Evolutionary conservation across 2,888 invertebrate species (phyloP).

Genomic region (Erebia epiphron): DNA sequence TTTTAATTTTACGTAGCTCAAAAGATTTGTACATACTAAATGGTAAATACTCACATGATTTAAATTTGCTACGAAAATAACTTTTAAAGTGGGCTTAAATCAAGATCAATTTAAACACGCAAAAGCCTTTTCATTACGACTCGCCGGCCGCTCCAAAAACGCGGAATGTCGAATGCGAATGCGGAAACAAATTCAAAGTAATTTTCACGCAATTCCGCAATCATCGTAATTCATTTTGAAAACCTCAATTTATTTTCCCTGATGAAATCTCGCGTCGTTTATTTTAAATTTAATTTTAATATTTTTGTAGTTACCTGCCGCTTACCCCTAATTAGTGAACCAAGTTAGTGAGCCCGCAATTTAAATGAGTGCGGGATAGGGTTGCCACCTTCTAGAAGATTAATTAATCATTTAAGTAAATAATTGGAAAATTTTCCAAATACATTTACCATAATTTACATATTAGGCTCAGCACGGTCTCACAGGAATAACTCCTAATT

Average conservation of each 20-base stretch:
- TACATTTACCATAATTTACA: no score
- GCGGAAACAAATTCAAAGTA: conserved; percentile 24
- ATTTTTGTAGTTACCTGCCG: conserved; percentile 25
- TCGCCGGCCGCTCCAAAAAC: conserved; percentile 15
- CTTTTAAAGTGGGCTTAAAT: conserved; percentile 16
- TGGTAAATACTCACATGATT: neutral
- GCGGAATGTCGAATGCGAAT: conserved; percentile 26
- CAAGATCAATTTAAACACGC: conserved; percentile 28
- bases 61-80: conserved; percentile 1
- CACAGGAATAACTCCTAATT: no score
- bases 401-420: neutral
- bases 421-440: neutral
- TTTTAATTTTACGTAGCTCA: neutral
- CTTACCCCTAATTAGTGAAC: conserved; percentile 33
- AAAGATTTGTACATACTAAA: neutral
- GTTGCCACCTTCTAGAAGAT: neutral
- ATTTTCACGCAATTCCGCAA: conserved; percentile 29
- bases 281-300: conserved; percentile 33
- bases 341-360: conserved; percentile 41
- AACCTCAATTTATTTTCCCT: conserved; percentile 16
- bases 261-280: conserved; percentile 21
- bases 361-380: conserved; percentile 41
- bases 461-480: no score
- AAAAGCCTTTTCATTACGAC: conserved; percentile 23
- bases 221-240: conserved; percentile 24